These are phyloP conservation scores for Octomys mimax DNA, from an alignment of 2,797 vertebrate genomes.

Conservation along the genomic window DNA sequence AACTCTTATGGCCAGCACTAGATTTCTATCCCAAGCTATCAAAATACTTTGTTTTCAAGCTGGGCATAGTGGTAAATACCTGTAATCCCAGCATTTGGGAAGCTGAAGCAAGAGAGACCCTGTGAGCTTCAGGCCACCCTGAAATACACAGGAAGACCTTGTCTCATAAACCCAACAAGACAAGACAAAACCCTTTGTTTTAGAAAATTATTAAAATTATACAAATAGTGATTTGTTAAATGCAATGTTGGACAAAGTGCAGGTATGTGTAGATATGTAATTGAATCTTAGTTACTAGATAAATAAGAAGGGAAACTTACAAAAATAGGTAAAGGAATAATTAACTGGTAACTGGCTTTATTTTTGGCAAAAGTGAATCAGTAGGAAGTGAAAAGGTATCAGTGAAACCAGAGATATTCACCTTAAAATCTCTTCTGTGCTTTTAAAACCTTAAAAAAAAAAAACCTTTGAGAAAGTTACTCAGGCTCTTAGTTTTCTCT, in stretches of 20 bases:
- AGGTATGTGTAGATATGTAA: neutral
- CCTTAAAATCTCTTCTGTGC: neutral
- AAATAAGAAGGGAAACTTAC: neutral
- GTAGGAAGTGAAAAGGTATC: neutral
- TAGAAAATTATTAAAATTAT: neutral
- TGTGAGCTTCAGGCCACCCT: neutral
- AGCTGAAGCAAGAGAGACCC: neutral
- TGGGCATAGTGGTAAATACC: neutral
- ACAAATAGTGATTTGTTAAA: constrained; percentile 36
- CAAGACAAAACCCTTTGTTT: neutral
- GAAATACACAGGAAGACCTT: neutral
- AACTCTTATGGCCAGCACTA: neutral
- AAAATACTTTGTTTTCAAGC: neutral
- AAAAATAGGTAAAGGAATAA: neutral
- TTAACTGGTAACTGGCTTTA: neutral
- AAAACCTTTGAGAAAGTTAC: neutral
- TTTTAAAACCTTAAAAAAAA: neutral
- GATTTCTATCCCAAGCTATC: neutral
- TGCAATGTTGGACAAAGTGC: neutral
- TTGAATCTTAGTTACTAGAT: constrained; percentile 27
- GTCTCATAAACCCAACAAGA: neutral
- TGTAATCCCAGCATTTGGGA: neutral
- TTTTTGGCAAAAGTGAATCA: neutral
- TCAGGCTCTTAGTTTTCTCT: neutral
- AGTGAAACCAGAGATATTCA: constrained; percentile 3